phyloP scores from a whole-genome alignment of 2,113 vertebrate species.

The Pterophyllum scalare region DNA sequence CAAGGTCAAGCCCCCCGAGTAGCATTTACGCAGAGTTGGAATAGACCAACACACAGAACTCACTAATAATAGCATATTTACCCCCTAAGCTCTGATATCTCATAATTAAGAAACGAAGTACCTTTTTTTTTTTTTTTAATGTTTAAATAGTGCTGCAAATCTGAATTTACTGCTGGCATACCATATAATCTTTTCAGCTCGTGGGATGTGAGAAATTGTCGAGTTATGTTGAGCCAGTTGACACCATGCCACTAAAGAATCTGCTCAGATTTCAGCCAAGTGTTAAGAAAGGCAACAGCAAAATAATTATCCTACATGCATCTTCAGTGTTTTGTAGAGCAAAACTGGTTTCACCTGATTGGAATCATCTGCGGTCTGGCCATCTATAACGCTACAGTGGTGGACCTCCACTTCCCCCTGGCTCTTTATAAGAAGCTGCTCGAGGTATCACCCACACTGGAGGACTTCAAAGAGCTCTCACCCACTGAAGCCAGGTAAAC shows the following conservation, averaged over 20 bases:
- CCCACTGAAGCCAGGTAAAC: constrained; percentile 94
- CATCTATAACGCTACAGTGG: constrained; percentile 97
- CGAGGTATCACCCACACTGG: constrained; percentile 85
- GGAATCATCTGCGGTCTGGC: constrained; percentile 96
- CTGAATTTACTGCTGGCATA: neutral
- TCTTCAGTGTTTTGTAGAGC: constrained; percentile 95
- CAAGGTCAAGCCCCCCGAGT: neutral
- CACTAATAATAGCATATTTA: neutral
- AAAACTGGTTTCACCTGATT: constrained; percentile 97
- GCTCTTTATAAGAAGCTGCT: constrained; percentile 96
- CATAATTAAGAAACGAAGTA: neutral
- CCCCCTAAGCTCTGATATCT: neutral
- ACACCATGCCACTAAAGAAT: neutral
- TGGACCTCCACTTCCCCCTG: constrained; percentile 95
- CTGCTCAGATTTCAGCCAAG: neutral
- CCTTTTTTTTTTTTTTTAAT: too few relatives aligned
- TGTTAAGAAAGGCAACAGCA: neutral
- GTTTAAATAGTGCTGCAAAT: neutral
- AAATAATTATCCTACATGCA: neutral
- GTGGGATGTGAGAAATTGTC: neutral
- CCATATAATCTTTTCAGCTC: neutral
- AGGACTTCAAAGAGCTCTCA: constrained; percentile 94
- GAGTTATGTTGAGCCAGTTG: neutral
- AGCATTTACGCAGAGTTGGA: too few relatives aligned
- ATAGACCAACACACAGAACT: too few relatives aligned